Conservation (phyloP, 2,888 invertebrate species). For the Caenorhabditis drosophilae region DNA sequence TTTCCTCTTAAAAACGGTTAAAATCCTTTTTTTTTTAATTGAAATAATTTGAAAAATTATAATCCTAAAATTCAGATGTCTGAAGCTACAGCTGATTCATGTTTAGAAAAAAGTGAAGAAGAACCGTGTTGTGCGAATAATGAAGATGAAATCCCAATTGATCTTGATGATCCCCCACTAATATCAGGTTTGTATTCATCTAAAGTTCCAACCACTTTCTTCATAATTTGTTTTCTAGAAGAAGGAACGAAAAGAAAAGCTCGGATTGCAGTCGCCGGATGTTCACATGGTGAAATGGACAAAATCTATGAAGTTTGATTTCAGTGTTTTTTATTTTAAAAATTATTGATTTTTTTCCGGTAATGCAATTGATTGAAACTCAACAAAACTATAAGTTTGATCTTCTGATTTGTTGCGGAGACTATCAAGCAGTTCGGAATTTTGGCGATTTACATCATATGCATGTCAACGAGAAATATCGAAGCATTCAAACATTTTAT, state of each 20-base stretch:
- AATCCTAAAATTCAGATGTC: too few species aligned
- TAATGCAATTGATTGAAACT: slow-evolving; percentile 80
- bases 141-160: background rate
- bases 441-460: slow-evolving; percentile 85
- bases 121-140: background rate
- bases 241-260: slow-evolving; percentile 18
- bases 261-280: slow-evolving; percentile 75
- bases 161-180: too few species aligned
- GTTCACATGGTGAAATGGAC: slow-evolving; percentile 96
- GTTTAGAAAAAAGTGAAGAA: too few species aligned
- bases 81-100: too few species aligned
- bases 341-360: slow-evolving; percentile 62
- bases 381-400: slow-evolving; percentile 82
- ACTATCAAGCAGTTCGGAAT: slow-evolving; percentile 94
- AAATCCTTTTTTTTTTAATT: too few species aligned
- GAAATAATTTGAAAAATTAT: too few species aligned
- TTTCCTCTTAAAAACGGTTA: too few species aligned
- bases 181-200: too few species aligned
- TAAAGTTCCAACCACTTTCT: too few species aligned
- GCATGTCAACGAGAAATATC: slow-evolving; percentile 93
- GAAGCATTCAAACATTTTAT: slow-evolving; percentile 87
- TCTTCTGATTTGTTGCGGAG: slow-evolving; percentile 93
- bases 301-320: slow-evolving; percentile 80
- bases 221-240: too few species aligned
- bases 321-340: background rate